Percentiles rank a stretch among this genome's conserved stretches.
These are phyloP conservation scores for Chalcis sispes DNA, from an alignment of 2,888 invertebrate genomes.

Conservation along the genomic window DNA sequence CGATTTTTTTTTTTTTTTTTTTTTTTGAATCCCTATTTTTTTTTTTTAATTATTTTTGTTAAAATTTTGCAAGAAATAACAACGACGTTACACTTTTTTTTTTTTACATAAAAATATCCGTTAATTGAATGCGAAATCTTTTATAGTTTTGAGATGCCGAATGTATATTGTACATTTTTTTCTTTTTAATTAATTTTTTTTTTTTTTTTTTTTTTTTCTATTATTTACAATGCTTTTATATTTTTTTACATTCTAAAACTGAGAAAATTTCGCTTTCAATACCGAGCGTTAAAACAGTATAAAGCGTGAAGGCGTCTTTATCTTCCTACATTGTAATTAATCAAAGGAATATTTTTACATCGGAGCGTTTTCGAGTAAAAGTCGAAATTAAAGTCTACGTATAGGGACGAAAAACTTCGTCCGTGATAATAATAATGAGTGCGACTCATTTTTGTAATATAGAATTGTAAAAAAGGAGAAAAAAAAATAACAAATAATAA, in stretches of 20 bases:
- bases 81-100: too few species aligned
- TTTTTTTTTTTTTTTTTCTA: slow-evolving; percentile 40
- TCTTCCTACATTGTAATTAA: background rate
- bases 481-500: too few species aligned
- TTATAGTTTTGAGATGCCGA: slow-evolving; percentile 28
- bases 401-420: background rate
- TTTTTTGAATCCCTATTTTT: background rate
- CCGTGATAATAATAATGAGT: background rate
- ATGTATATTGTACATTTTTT: slow-evolving; percentile 44
- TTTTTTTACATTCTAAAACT: slow-evolving; percentile 36
- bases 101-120: background rate
- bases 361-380: background rate
- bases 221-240: slow-evolving; percentile 43
- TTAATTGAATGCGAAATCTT: slow-evolving; percentile 32
- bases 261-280: slow-evolving; percentile 34
- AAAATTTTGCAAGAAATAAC: too few species aligned
- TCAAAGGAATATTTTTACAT: background rate
- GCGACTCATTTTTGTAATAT: slow-evolving; percentile 51
- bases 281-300: background rate
- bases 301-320: slow-evolving; percentile 6
- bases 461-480: slow-evolving; percentile 56
- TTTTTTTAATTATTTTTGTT: too few species aligned
- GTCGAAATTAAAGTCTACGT: background rate
- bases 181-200: slow-evolving; percentile 45
- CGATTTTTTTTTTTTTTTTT: background rate